phyloP scores from a whole-genome alignment of 2,797 vertebrate genomes.

The Sorex maritimensis region DNA sequence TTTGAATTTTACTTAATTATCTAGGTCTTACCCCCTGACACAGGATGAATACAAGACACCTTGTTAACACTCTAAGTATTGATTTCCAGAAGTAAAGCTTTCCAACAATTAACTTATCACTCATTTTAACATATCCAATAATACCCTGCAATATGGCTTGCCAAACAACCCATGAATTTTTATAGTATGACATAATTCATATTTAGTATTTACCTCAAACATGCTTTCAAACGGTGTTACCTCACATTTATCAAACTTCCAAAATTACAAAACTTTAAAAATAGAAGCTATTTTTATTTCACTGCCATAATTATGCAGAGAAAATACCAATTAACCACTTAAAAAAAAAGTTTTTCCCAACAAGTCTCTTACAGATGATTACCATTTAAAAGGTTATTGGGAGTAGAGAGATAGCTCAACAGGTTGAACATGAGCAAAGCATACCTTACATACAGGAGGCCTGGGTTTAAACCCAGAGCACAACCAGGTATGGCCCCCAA shows the following conservation, averaged over 20 bases:
- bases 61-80: neutral
- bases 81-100: neutral
- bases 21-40: neutral
- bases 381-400: neutral
- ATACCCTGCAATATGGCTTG: fast-evolving
- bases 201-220: neutral
- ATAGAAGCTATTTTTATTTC: neutral
- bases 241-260: neutral
- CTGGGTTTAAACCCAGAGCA: too few relatives aligned
- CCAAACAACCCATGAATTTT: neutral
- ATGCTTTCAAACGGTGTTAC: neutral
- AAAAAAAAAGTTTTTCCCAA: neutral
- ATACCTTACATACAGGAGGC: too few relatives aligned
- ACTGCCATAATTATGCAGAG: neutral
- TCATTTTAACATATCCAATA: neutral
- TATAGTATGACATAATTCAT: too few relatives aligned
- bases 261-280: conserved; percentile 12
- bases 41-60: neutral
- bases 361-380: neutral
- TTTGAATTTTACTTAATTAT: neutral
- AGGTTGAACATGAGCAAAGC: too few relatives aligned
- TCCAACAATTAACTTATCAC: neutral
- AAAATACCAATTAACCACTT: conserved; percentile 35
- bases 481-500: too few relatives aligned
- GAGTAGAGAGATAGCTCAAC: too few relatives aligned